These are phyloP conservation scores for Tachysurus vachellii DNA, from an alignment of 2,113 vertebrate genomes.

Conservation along the genomic window DNA sequence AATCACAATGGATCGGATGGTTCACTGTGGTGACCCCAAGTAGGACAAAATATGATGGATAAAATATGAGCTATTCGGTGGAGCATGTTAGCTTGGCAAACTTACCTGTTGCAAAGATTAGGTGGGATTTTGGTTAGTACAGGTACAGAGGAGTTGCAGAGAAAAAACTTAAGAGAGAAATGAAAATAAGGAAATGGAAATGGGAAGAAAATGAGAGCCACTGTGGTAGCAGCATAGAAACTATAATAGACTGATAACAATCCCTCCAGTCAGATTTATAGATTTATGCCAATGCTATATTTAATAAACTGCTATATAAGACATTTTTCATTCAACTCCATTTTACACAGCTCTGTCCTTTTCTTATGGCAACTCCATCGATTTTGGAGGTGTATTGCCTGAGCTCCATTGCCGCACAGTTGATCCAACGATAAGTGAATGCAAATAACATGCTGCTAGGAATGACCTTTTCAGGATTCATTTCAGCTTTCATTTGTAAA, in stretches of 20 bases:
- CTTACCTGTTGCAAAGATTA: slow-evolving; percentile 8
- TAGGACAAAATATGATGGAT: not conserved
- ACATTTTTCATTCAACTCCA: not conserved
- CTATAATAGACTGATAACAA: not conserved
- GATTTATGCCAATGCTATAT: not conserved
- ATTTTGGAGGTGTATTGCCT: slow-evolving; percentile 15
- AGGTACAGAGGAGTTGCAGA: slow-evolving; percentile 1
- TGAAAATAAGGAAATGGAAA: not conserved
- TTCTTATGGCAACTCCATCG: slow-evolving; percentile 25
- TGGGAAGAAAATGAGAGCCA: slow-evolving; percentile 2
- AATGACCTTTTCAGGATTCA: slow-evolving; percentile 50
- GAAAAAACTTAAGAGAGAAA: slow-evolving; percentile 13
- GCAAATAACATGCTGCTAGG: slow-evolving; percentile 46
- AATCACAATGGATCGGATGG: too few species aligned
- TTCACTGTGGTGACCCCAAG: too few species aligned
- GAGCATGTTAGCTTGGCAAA: not conserved
- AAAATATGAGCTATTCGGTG: not conserved
- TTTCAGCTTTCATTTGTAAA: slow-evolving; percentile 47
- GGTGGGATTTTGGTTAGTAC: slow-evolving; percentile 5
- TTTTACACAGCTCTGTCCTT: slow-evolving; percentile 10
- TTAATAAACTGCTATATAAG: slow-evolving; percentile 13
- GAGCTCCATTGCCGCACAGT: slow-evolving; percentile 9
- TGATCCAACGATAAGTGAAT: slow-evolving; percentile 33
- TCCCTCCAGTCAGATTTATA: slow-evolving; percentile 4
- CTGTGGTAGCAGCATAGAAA: not conserved